A percentile compares a stretch with the other conserved stretches of the same genome.
Evolutionary conservation across 2,113 vertebrate genomes (phyloP).

Genomic region (Ia io): DNA sequence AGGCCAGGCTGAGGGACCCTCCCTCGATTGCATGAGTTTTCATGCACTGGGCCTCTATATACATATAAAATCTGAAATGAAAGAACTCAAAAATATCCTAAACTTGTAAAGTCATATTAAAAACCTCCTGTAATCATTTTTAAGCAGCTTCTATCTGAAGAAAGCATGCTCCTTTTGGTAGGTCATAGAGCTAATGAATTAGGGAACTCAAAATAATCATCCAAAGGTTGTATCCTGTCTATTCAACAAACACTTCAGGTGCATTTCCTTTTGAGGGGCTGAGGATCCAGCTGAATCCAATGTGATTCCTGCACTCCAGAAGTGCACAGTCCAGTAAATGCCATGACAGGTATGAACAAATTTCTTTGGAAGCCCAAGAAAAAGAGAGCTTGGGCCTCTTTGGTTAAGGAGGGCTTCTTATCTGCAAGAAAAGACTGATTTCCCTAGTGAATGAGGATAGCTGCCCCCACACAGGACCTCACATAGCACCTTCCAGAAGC

Average conservation of each 20-base stretch:
- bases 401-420: background rate
- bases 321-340: background rate
- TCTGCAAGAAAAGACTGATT: background rate
- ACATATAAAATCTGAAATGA: background rate
- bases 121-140: slow-evolving; percentile 28
- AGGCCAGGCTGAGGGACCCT: too few relatives aligned
- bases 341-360: background rate
- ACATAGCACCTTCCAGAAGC: background rate
- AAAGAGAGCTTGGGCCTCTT: background rate
- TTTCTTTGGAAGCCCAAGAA: background rate
- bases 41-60: background rate
- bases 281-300: background rate
- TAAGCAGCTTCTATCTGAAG: background rate
- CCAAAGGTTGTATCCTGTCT: background rate
- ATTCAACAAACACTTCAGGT: background rate
- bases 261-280: background rate
- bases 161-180: background rate
- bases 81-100: slow-evolving; percentile 10
- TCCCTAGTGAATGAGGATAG: background rate
- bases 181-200: background rate
- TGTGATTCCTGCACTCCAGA: background rate
- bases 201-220: background rate
- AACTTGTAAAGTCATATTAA: slow-evolving; percentile 36
- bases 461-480: background rate
- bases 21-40: too few relatives aligned